Evolutionary conservation across 2,113 vertebrate species (phyloP).

Genomic region (Elanus axillaris): DNA sequence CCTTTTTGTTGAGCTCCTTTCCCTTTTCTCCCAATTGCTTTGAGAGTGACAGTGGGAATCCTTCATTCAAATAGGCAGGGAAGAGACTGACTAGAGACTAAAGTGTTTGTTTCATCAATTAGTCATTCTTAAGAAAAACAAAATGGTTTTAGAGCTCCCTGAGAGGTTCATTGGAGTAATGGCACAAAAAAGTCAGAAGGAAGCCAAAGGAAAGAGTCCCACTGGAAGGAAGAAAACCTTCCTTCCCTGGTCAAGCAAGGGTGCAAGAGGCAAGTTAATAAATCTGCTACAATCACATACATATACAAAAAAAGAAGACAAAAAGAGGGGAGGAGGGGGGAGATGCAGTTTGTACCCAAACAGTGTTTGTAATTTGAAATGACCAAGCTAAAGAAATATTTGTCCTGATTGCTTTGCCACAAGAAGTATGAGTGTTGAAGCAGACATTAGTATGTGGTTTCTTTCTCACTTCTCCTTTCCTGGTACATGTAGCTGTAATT

Average conservation of each 20-base stretch:
- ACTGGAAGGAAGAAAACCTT: background rate
- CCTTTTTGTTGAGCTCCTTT: background rate
- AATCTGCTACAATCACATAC: background rate
- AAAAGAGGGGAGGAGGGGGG: accelerated
- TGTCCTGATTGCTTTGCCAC: background rate
- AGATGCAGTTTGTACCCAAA: background rate
- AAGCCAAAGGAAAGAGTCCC: background rate
- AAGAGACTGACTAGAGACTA: background rate
- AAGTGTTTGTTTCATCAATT: background rate
- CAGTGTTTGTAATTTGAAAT: background rate
- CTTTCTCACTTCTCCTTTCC: background rate
- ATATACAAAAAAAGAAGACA: too few species aligned
- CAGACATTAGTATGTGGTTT: accelerated
- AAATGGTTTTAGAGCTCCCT: background rate
- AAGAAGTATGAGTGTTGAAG: background rate
- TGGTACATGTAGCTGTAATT: background rate
- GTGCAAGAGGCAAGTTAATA: background rate
- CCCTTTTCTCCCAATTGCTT: background rate
- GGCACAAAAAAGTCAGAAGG: background rate
- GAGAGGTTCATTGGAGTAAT: background rate
- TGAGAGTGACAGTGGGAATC: background rate
- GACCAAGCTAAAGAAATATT: background rate
- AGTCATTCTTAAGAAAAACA: background rate
- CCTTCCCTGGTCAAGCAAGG: background rate
- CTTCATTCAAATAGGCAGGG: background rate